Evolutionary conservation across 1,140 invertebrate genomes (phyloP).

Genomic region (Meloidogyne hapla): DNA sequence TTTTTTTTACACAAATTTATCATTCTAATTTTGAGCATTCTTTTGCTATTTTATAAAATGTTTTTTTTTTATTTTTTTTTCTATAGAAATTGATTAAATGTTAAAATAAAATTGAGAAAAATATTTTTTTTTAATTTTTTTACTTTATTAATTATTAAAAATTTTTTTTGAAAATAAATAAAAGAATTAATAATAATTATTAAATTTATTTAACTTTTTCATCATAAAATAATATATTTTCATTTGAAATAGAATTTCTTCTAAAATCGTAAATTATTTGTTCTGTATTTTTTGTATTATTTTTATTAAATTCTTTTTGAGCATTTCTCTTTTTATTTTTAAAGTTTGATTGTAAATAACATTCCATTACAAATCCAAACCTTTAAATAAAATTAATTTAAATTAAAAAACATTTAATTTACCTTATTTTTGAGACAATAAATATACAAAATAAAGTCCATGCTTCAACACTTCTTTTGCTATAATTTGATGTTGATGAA

Average conservation of each 20-base stretch:
- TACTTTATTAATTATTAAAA: too few species aligned
- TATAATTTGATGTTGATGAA: background rate
- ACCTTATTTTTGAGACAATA: background rate
- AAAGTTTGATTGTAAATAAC: background rate
- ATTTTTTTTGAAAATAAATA: too few species aligned
- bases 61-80: background rate
- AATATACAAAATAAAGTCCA: background rate
- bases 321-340: background rate
- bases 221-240: background rate
- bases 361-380: constrained; percentile 3
- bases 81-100: background rate
- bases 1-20: background rate
- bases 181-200: too few species aligned
- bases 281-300: background rate
- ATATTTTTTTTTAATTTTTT: too few species aligned
- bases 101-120: background rate
- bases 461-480: background rate
- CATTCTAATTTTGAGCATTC: background rate
- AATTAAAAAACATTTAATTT: background rate
- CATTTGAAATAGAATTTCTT: background rate
- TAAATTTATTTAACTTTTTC: too few species aligned
- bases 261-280: constrained; percentile 1
- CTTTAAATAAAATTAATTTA: background rate
- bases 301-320: background rate
- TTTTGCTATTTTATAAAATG: background rate